Evolutionary conservation across 2,888 invertebrate genomes (phyloP).

Genomic region (Acanthopleura granulata): DNA sequence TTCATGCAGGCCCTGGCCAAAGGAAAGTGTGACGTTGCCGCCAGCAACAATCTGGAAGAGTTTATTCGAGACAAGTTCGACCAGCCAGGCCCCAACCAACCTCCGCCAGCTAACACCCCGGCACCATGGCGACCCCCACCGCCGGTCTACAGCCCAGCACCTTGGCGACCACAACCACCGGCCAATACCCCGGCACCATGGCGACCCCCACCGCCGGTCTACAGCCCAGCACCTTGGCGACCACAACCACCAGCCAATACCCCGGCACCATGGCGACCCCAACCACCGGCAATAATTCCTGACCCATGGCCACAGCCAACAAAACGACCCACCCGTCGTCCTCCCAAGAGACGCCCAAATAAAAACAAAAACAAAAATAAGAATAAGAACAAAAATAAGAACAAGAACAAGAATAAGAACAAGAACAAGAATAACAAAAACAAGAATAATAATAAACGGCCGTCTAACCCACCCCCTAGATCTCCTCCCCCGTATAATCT

Average conservation of each 20-base stretch:
- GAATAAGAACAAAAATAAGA: slow-evolving; percentile 2
- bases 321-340: background rate
- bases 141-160: background rate
- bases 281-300: no score
- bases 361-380: slow-evolving; percentile 10
- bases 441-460: background rate
- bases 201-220: background rate
- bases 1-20: background rate
- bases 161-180: background rate
- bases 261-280: background rate
- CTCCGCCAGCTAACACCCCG: background rate
- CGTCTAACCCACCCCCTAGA: background rate
- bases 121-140: background rate
- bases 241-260: background rate
- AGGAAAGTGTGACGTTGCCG: background rate
- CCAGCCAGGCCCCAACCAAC: background rate
- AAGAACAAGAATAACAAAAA: slow-evolving; percentile 11
- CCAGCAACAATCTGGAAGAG: slow-evolving; percentile 2
- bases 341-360: background rate
- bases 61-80: slow-evolving; percentile 3
- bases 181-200: background rate
- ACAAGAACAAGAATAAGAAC: slow-evolving; percentile 8
- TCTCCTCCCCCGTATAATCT: background rate
- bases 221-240: background rate
- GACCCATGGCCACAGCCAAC: no score